Conservation (phyloP, 2,888 invertebrate genomes). For the Ectobius pallidus region DNA sequence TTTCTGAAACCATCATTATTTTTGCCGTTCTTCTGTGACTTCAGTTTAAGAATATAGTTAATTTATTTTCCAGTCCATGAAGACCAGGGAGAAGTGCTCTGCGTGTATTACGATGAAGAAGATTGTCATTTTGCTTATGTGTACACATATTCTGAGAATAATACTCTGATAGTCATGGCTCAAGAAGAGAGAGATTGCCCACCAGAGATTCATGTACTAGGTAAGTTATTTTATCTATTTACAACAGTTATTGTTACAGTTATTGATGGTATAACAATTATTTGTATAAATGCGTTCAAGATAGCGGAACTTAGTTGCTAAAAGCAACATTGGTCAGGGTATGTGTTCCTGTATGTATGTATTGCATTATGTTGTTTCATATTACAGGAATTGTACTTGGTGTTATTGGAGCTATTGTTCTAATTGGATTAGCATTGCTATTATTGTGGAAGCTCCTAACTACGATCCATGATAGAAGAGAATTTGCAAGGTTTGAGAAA, state of each 20-base stretch:
- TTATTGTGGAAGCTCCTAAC: slow-evolving; percentile 97
- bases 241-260: neutral
- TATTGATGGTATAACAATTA: slow-evolving; percentile 22
- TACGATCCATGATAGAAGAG: slow-evolving; percentile 94
- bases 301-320: no score
- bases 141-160: slow-evolving; percentile 73
- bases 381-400: slow-evolving; percentile 86
- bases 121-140: slow-evolving; percentile 91
- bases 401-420: slow-evolving; percentile 95
- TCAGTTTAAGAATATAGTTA: no score
- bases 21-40: no score
- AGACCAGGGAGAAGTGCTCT: slow-evolving; percentile 78
- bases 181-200: slow-evolving; percentile 87
- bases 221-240: slow-evolving; percentile 45
- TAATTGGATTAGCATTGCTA: slow-evolving; percentile 90
- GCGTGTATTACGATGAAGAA: slow-evolving; percentile 85
- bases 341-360: no score
- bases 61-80: slow-evolving; percentile 77
- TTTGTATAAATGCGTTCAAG: no score
- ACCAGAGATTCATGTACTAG: slow-evolving; percentile 65
- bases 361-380: no score
- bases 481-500: slow-evolving; percentile 97
- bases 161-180: slow-evolving; percentile 74
- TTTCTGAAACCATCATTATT: no score
- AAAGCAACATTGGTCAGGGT: no score